Evolutionary conservation across 1,140 invertebrate genomes (phyloP), one percentile per base, ranked within the genome.

Genomic region (Cotesia typhae): DNA sequence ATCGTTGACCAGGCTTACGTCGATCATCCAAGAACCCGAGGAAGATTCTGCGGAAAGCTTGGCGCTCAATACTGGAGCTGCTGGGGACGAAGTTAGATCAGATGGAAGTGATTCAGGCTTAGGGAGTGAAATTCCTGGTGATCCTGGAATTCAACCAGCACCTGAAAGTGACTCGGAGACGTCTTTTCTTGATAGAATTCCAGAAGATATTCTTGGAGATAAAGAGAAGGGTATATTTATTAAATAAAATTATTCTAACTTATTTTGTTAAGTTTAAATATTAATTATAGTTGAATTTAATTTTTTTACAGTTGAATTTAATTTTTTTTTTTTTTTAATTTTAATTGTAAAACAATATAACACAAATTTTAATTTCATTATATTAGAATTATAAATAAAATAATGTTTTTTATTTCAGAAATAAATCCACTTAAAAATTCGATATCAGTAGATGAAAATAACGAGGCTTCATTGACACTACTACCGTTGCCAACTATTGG

Each of bases 91-190:
- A 67, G 85, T 90, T 4, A 84, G 92, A 69, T 93, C 92, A 5
- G 93, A 95, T 80, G 93, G 93, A 3, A 95, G 93, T 60, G 94
- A 95, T 82, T 95, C 93, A 1, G 94, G 94, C 0, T 80, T 95
- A 35, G 92, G 91, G 1, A 89, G 88, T 38, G 92, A 93, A 80
- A 87, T 89, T 41, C 87, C 87, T 37, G 89, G 90, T 12, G 88
- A 90, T 76, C 64, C 83, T 20, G 82, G 84, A 38, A 80, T 81
- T 66, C 81, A 81, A 2, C 85, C 84, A 61, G 85, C 85, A 52
- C 84, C 81, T 4, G 85, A 87, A 75, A 90, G 87, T 74, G 87
- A 88, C 74, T 88, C 86, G 6, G 89, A 89, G 77, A 88, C 86
- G 0, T 87, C 85, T 7, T 90, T 89, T 73, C 79, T 89, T 4